Conservation (phyloP, 2,797 vertebrate species). For the Chloroceryle inda region DNA sequence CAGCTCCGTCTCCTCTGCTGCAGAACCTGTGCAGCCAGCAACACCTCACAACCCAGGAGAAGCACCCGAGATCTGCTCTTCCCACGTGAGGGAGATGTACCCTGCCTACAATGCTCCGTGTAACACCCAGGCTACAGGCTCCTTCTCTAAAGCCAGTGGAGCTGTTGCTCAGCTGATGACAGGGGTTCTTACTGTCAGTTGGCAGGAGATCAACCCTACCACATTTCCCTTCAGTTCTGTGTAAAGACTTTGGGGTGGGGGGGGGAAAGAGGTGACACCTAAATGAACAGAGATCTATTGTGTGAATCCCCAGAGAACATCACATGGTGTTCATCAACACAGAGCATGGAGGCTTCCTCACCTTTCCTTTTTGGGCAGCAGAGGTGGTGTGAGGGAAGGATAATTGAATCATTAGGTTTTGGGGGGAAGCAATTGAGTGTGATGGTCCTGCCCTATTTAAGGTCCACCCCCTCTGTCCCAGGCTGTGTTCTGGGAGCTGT, state of each 20-base stretch:
- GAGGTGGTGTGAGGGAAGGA: not conserved
- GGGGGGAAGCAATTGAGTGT: not conserved
- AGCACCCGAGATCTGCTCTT: not conserved
- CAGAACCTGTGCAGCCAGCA: not conserved
- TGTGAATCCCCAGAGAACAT: accelerated
- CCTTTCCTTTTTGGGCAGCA: not conserved
- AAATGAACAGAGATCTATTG: not conserved
- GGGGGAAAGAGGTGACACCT: too few relatives aligned
- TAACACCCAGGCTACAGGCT: too few relatives aligned
- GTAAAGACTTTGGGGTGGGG: accelerated
- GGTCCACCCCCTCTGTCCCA: accelerated
- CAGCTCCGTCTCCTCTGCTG: not conserved
- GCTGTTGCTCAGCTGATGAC: not conserved
- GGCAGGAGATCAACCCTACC: not conserved
- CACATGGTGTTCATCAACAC: accelerated
- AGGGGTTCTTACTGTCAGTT: not conserved
- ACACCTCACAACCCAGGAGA: not conserved
- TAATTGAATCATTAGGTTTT: not conserved
- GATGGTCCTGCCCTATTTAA: not conserved
- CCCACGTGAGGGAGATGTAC: not conserved
- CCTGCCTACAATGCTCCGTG: not conserved
- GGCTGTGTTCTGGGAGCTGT: not conserved
- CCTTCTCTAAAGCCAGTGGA: not conserved
- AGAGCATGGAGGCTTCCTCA: accelerated
- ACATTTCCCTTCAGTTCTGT: not conserved